A percentile compares a stretch with the other conserved stretches of the same genome.
These are phyloP conservation scores for Melanophora roralis DNA, from an alignment of 2,888 invertebrate genomes.

Conservation along the genomic window DNA sequence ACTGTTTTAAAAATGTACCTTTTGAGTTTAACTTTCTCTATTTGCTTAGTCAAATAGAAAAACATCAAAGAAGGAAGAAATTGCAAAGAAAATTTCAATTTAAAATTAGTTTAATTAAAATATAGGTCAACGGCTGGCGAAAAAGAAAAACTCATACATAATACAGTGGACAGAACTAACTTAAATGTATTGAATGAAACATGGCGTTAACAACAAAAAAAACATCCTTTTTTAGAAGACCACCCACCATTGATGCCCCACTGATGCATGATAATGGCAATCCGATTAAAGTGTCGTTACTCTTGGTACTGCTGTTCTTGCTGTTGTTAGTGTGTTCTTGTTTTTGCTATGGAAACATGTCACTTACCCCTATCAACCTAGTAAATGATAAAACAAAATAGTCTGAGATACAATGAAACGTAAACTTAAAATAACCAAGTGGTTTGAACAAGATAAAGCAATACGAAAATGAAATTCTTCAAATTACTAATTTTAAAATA, in stretches of 20 bases:
- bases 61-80: neutral
- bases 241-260: constrained; percentile 16
- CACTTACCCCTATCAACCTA: constrained; percentile 38
- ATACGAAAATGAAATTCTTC: too few species aligned
- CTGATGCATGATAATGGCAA: constrained; percentile 51
- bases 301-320: too few species aligned
- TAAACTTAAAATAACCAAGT: too few species aligned
- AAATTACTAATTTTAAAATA: neutral
- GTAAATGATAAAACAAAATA: neutral
- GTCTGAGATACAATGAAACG: too few species aligned
- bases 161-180: neutral
- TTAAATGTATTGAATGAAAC: neutral
- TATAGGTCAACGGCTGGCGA: constrained; percentile 7
- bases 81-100: neutral
- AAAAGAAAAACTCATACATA: neutral
- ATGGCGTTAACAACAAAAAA: neutral
- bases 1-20: too few species aligned
- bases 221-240: neutral
- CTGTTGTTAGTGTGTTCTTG: neutral
- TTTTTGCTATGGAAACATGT: constrained; percentile 12
- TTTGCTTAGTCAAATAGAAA: neutral
- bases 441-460: too few species aligned
- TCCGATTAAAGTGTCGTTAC: constrained; percentile 45
- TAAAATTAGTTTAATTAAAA: constrained; percentile 20
- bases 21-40: too few species aligned